Evolutionary conservation across 1,140 invertebrate species (phyloP), one percentile per base, ranked within the genome.

Genomic region (Dendroctonus valens): DNA sequence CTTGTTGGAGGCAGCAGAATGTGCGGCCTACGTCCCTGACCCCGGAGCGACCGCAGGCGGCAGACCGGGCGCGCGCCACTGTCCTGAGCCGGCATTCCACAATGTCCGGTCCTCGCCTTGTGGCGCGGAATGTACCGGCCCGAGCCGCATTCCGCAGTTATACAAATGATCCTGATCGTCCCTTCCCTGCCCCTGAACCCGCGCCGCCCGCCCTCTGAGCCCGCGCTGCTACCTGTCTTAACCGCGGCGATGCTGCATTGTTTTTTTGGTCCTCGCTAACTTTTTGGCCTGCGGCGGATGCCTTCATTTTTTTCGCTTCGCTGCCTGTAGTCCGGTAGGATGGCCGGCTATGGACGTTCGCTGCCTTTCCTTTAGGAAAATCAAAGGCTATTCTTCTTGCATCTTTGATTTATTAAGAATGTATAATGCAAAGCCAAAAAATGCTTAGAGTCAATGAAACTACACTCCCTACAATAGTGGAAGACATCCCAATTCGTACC

Each of bases 71-170:
- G 51, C 58, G 39, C 65, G 65, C 59, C 59, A 39, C 65, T 61
- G 65, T 61, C 53, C 51, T 11, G 12, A 7, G 39, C 65, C 59
- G 50, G 49, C 65, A 67, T 67, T 67, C 65, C 65, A 52, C 59
- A 61, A 61, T 62, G 59, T 59, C 65, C 63, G 69, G 58, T 67
- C 69, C 69, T 67, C 69, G 60, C 69, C 66, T 70, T 70, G 60
- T 70, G 66, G 69, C 63, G 64, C 52, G 67, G 74, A 74, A 63
- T 75, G 73, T 75, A 75, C 74, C 71, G 67, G 73, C 67, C 66
- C 69, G 74, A 72, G 69, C 74, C 71, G 68, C 74, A 75, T 75
- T 75, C 74, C 73, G 71, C 71, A 65, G 67, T 72, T 75, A 75
- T 75, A 75, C 74, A 75, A 75, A 75, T 75, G 74, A 75, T 73